Conservation (phyloP, 1,140 invertebrate species). For the Spodoptera frugiperda region DNA sequence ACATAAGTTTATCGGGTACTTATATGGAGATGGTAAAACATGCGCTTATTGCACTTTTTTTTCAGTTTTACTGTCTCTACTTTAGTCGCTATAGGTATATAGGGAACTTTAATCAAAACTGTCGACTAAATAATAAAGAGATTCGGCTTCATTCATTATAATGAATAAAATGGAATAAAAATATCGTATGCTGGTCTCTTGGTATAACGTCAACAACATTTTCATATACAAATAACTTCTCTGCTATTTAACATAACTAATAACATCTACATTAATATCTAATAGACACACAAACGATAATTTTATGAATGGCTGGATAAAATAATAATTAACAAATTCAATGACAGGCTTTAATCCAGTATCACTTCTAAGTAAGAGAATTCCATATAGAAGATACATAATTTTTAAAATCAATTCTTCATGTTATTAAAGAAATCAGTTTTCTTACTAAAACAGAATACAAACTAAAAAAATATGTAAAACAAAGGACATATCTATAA, state of each 20-base stretch:
- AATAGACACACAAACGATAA: conserved; percentile 39
- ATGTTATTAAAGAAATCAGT: conserved; percentile 53
- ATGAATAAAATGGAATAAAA: conserved; percentile 18
- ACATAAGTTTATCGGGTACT: too few relatives aligned
- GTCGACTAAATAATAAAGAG: too few relatives aligned
- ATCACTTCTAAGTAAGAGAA: conserved; percentile 64
- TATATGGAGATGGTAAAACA: too few relatives aligned
- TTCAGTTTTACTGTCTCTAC: too few relatives aligned
- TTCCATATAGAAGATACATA: conserved; percentile 66
- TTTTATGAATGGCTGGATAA: conserved; percentile 47
- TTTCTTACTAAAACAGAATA: conserved; percentile 59
- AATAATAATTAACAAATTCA: conserved; percentile 71
- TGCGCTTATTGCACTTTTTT: too few relatives aligned
- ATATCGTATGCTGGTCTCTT: conserved; percentile 26
- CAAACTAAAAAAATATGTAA: conserved; percentile 67
- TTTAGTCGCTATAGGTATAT: too few relatives aligned
- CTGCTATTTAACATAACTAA: conserved; percentile 6
- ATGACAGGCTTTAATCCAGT: conserved; percentile 79
- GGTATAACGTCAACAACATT: conserved; percentile 10
- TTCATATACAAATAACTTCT: conserved; percentile 10
- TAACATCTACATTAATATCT: conserved; percentile 2
- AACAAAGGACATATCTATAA: conserved; percentile 63
- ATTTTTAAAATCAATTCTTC: conserved; percentile 67
- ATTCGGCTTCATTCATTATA: too few relatives aligned
- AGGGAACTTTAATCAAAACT: too few relatives aligned